These are phyloP conservation scores for Zosterops pallidus DNA, from an alignment of 2,113 vertebrate genomes.

Conservation along the genomic window DNA sequence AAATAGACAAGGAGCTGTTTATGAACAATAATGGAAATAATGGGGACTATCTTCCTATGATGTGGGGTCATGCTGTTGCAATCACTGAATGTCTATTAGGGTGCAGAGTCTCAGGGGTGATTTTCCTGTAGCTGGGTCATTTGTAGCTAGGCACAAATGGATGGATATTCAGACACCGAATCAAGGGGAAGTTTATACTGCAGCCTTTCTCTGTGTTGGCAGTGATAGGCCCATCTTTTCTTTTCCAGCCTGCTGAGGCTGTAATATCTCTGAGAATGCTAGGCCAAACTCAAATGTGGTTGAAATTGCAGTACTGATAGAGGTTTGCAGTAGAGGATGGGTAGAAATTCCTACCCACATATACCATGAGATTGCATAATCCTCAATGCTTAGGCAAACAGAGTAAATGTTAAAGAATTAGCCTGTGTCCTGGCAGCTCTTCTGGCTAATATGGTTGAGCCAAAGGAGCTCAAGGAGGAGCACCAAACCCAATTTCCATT, in stretches of 20 bases:
- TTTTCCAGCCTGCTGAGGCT: background rate
- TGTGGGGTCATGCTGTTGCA: background rate
- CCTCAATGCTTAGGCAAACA: background rate
- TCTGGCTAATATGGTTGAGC: background rate
- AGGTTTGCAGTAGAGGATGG: background rate
- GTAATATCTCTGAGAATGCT: background rate
- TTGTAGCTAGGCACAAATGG: background rate
- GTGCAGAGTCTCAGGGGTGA: background rate
- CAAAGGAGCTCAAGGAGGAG: background rate
- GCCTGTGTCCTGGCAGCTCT: background rate
- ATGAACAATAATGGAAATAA: background rate
- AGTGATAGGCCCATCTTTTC: background rate
- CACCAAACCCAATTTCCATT: background rate
- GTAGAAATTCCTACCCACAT: background rate
- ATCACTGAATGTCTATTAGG: background rate
- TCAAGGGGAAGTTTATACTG: background rate
- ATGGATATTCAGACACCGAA: background rate
- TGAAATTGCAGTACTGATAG: background rate
- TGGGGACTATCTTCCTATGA: background rate
- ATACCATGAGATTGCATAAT: background rate
- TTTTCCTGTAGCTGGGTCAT: background rate
- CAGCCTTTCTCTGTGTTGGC: background rate
- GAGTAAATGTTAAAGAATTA: background rate
- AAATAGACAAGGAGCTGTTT: background rate
- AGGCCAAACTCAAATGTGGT: background rate